Evolutionary conservation across 2,797 vertebrate genomes (phyloP).

Genomic region (Smutsia temminckii): DNA sequence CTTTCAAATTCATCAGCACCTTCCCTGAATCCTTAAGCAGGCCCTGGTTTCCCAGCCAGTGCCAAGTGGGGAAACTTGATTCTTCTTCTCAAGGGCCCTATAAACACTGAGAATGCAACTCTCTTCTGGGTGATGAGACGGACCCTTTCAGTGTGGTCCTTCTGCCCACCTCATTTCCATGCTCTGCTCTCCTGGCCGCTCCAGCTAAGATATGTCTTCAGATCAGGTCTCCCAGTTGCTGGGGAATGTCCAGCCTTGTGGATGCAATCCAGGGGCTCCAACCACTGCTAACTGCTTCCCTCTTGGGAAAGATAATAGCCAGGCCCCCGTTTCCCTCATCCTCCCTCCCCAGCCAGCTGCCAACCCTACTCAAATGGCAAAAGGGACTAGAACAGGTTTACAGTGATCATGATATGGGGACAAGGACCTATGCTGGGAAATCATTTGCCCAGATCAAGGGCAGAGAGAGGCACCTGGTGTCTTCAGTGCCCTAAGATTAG

Average conservation of each 20-base stretch:
- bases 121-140: not conserved
- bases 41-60: not conserved
- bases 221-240: not conserved
- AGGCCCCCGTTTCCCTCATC: not conserved
- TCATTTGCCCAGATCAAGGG: not conserved
- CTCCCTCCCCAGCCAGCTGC: not conserved
- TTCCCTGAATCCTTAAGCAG: not conserved
- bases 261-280: not conserved
- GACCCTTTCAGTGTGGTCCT: fast-evolving
- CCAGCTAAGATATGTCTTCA: not conserved
- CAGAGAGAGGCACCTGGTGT: not conserved
- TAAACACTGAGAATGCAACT: not conserved
- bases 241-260: not conserved
- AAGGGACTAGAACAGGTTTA: fast-evolving
- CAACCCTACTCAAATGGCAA: not conserved
- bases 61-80: not conserved
- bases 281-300: fast-evolving
- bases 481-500: not conserved
- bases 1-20: not conserved
- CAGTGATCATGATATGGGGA: fast-evolving
- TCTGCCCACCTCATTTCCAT: not conserved
- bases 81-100: not conserved
- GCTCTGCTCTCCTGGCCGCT: not conserved
- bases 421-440: not conserved
- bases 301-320: not conserved